phyloP scores from a whole-genome alignment of 92 coral and sea anemone species.

The Meandrina meandrites region DNA sequence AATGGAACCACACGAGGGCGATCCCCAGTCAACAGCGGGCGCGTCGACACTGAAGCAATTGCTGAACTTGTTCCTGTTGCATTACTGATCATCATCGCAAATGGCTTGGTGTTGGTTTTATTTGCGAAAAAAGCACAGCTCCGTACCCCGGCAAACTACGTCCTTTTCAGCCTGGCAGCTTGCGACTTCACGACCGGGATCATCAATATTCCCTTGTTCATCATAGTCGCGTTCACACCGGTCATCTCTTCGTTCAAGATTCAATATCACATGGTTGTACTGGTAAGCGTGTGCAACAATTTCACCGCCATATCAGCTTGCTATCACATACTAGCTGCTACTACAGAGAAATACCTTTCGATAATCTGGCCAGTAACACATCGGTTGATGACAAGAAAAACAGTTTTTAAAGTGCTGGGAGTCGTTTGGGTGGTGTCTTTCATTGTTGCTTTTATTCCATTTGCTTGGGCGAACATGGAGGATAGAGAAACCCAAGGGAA shows the following conservation, averaged over 20 bases:
- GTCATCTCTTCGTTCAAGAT: background rate
- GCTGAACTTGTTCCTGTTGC: slow-evolving; percentile 50
- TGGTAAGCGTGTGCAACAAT: slow-evolving; percentile 38
- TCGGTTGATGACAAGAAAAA: slow-evolving; percentile 25
- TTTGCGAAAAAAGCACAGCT: slow-evolving; percentile 34
- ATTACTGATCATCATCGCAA: slow-evolving; percentile 25
- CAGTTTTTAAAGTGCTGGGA: slow-evolving; percentile 20
- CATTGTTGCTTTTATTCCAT: slow-evolving; percentile 41
- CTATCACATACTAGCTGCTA: slow-evolving; percentile 57
- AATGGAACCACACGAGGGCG: background rate
- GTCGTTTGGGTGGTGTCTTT: slow-evolving; percentile 37
- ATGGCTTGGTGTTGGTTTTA: slow-evolving; percentile 51
- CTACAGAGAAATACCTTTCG: slow-evolving; percentile 53
- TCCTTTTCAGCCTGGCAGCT: slow-evolving; percentile 60
- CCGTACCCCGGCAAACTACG: slow-evolving; percentile 51
- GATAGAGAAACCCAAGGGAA: background rate
- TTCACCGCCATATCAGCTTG: slow-evolving; percentile 52
- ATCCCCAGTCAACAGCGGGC: background rate
- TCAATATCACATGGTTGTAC: background rate
- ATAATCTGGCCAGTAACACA: slow-evolving; percentile 48
- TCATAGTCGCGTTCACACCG: slow-evolving; percentile 31
- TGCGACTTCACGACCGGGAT: slow-evolving; percentile 55
- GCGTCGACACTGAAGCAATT: slow-evolving; percentile 9
- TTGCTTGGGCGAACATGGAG: slow-evolving; percentile 15
- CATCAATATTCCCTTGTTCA: slow-evolving; percentile 55